Percentiles rank a stretch among this genome's conserved stretches.
Conservation (phyloP, 2,888 invertebrate species). For the Spodoptera exigua region DNA sequence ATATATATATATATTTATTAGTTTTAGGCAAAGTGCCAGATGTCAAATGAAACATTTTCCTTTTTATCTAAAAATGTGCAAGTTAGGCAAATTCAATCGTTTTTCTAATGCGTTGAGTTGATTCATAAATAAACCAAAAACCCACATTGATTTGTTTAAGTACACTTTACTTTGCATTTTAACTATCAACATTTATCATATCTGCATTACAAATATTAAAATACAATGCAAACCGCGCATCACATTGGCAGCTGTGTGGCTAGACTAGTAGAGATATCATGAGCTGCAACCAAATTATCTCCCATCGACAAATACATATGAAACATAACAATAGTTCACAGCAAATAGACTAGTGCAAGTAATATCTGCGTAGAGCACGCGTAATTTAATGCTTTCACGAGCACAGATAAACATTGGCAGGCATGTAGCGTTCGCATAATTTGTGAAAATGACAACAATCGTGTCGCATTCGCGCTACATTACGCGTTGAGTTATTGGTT, state of each 20-base stretch:
- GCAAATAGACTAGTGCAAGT: conserved; percentile 65
- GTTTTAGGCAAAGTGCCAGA: too few species aligned
- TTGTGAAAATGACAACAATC: conserved; percentile 87
- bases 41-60: too few species aligned
- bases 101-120: too few species aligned
- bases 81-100: too few species aligned
- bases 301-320: conserved; percentile 40
- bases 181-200: conserved; percentile 33
- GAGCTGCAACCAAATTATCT: conserved; percentile 43
- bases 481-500: conserved; percentile 81
- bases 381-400: conserved; percentile 83
- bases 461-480: conserved; percentile 83
- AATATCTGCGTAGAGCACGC: conserved; percentile 74
- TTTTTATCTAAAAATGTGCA: too few species aligned
- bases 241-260: conserved; percentile 2
- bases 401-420: conserved; percentile 84
- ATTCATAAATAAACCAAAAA: too few species aligned
- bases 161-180: conserved; percentile 3
- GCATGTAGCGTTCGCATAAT: conserved; percentile 84
- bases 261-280: conserved; percentile 27
- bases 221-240: conserved; percentile 13
- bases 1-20: too few species aligned
- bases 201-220: conserved; percentile 19
- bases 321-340: conserved; percentile 47
- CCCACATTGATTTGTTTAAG: too few species aligned